Percentiles rank a stretch among this genome's conserved stretches.
phyloP scores from a whole-genome alignment of 1,140 invertebrate species.

The Lutraria rhynchaena region DNA sequence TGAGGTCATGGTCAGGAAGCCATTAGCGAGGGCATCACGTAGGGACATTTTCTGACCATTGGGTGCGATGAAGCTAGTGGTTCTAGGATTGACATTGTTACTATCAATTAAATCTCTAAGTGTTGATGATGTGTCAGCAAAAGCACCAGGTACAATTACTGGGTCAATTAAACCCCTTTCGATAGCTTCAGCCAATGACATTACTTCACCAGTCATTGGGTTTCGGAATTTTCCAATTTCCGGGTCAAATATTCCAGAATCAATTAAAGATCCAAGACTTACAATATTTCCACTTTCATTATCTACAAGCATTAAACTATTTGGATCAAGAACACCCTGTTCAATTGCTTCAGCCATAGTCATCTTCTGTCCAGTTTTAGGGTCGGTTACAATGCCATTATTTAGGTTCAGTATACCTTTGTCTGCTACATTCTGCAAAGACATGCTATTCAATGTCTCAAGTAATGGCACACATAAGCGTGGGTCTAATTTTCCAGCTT shows the following conservation, averaged over 20 bases:
- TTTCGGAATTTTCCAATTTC: slow-evolving; percentile 89
- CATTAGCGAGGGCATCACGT: slow-evolving; percentile 77
- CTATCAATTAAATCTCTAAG: slow-evolving; percentile 76
- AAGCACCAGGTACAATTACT: slow-evolving; percentile 68
- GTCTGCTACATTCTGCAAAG: slow-evolving; percentile 88
- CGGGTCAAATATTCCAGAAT: slow-evolving; percentile 85
- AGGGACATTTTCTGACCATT: slow-evolving; percentile 76
- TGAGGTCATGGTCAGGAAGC: slow-evolving; percentile 84
- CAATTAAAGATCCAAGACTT: slow-evolving; percentile 70
- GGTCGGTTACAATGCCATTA: slow-evolving; percentile 68
- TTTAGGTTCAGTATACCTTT: slow-evolving; percentile 85
- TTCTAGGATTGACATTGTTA: slow-evolving; percentile 75
- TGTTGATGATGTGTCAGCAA: slow-evolving; percentile 70
- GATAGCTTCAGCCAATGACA: slow-evolving; percentile 90
- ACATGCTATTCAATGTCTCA: slow-evolving; percentile 87
- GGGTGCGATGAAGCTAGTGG: slow-evolving; percentile 76
- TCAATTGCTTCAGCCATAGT: slow-evolving; percentile 84
- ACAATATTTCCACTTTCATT: slow-evolving; percentile 70
- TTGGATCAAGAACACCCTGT: slow-evolving; percentile 70
- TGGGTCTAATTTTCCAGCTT: slow-evolving; percentile 71
- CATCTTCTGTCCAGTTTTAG: slow-evolving; percentile 67
- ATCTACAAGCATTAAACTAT: slow-evolving; percentile 76
- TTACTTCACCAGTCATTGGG: slow-evolving; percentile 86
- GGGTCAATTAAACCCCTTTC: slow-evolving; percentile 87
- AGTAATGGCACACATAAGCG: slow-evolving; percentile 83